These are phyloP conservation scores for Portunus trituberculatus DNA, from an alignment of 1,140 invertebrate genomes.

Conservation along the genomic window DNA sequence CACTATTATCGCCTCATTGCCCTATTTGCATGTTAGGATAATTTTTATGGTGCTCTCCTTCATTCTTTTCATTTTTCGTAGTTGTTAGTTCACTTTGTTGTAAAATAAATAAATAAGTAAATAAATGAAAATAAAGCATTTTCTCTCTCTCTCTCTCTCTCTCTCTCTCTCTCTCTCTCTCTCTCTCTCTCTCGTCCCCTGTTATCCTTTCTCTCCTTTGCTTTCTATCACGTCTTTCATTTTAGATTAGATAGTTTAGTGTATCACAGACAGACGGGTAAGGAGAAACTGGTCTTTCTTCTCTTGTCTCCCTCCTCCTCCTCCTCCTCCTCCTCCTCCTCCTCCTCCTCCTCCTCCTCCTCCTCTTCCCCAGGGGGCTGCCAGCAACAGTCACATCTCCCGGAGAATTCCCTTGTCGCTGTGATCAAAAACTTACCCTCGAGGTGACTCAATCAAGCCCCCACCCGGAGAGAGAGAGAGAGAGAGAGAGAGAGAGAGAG, in stretches of 20 bases:
- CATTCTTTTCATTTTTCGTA: no score
- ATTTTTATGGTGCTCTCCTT: not conserved
- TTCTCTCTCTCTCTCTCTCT: not conserved
- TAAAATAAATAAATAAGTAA: no score
- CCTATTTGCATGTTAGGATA: no score
- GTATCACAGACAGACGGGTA: no score
- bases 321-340: not conserved
- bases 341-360: not conserved
- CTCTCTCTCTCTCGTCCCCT: not conserved
- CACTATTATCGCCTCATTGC: not conserved
- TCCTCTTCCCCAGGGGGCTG: not conserved
- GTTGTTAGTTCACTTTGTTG: no score
- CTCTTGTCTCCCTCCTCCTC: not conserved
- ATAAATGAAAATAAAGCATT: no score
- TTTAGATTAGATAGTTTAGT: not conserved
- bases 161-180: not conserved
- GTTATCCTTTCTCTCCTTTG: not conserved
- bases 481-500: slow-evolving; percentile 56
- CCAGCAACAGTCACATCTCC: not conserved
- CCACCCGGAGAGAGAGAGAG: no score
- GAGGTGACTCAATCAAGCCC: not conserved
- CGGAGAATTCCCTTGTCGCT: not conserved
- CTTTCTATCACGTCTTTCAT: not conserved
- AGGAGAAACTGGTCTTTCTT: not conserved
- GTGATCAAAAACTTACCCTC: slow-evolving; percentile 2